phyloP scores from a whole-genome alignment of 2,888 invertebrate genomes.

The Pollenia angustigena region DNA sequence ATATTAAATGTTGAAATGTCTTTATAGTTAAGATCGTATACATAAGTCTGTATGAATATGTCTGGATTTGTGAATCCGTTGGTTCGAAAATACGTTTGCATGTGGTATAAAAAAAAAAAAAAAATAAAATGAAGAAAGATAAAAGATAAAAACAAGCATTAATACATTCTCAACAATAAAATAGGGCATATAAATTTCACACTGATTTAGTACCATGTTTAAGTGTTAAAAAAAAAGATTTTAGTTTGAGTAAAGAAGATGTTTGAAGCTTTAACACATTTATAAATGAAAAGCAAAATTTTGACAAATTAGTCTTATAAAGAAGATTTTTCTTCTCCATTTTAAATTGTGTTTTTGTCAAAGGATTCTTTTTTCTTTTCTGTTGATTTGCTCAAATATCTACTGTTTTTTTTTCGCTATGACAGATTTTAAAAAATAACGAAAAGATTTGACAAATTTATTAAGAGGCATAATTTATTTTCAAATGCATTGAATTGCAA shows the following conservation, averaged over 20 bases:
- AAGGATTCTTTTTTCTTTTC: slow-evolving; percentile 35
- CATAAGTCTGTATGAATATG: neutral
- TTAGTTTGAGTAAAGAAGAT: slow-evolving; percentile 57
- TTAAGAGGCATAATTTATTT: slow-evolving; percentile 35
- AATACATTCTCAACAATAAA: slow-evolving; percentile 44
- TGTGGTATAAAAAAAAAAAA: slow-evolving; percentile 24
- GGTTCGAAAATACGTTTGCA: neutral
- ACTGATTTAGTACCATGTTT: slow-evolving; percentile 58
- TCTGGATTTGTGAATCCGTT: slow-evolving; percentile 10
- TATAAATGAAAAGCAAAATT: slow-evolving; percentile 64
- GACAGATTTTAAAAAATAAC: slow-evolving; percentile 1
- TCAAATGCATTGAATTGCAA: slow-evolving; percentile 26
- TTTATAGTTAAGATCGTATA: neutral
- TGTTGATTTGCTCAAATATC: neutral
- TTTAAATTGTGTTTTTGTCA: slow-evolving; percentile 28
- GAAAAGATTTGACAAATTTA: slow-evolving; percentile 27
- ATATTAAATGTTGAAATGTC: slow-evolving; percentile 60
- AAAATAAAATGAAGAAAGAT: neutral
- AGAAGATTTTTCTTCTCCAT: slow-evolving; percentile 51
- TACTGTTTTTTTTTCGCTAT: slow-evolving; percentile 31
- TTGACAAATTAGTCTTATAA: slow-evolving; percentile 72
- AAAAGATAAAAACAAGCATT: neutral
- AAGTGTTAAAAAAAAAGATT: slow-evolving; percentile 61
- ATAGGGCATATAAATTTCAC: slow-evolving; percentile 60
- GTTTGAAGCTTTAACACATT: slow-evolving; percentile 73